A percentile compares a stretch with the other conserved stretches of the same genome.
These are phyloP conservation scores for Ceramica pisi DNA, from an alignment of 2,888 invertebrate genomes.

Conservation along the genomic window DNA sequence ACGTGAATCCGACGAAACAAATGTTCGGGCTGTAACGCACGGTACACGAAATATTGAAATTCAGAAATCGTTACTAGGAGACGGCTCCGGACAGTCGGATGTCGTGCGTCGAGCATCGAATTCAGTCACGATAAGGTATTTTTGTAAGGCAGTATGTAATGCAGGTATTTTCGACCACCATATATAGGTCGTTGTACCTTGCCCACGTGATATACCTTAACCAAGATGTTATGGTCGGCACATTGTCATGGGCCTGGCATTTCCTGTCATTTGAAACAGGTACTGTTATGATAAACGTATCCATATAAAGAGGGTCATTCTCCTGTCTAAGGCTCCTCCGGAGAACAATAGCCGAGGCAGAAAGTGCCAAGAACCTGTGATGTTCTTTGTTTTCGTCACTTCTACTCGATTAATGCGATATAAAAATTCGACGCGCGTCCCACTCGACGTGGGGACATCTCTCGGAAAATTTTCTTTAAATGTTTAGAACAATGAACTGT, in stretches of 20 bases:
- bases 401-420: constrained; percentile 81
- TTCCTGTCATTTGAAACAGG: constrained; percentile 81
- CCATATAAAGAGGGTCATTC: constrained; percentile 86
- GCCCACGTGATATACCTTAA: constrained; percentile 68
- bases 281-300: constrained; percentile 82
- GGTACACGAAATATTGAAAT: constrained; percentile 83
- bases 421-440: constrained; percentile 87
- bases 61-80: constrained; percentile 87
- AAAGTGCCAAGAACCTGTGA: constrained; percentile 81
- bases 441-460: constrained; percentile 78
- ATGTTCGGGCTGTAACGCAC: constrained; percentile 35
- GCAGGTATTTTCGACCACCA: constrained; percentile 58
- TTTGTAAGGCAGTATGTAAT: constrained; percentile 59
- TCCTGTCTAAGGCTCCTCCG: constrained; percentile 75
- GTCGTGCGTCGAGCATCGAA: constrained; percentile 74
- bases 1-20: constrained; percentile 47
- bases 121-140: constrained; percentile 78
- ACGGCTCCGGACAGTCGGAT: constrained; percentile 75
- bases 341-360: constrained; percentile 85
- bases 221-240: constrained; percentile 65
- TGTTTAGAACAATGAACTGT: constrained; percentile 85
- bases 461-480: constrained; percentile 84
- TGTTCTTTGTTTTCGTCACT: constrained; percentile 84
- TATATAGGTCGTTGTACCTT: constrained; percentile 76
- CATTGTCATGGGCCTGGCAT: constrained; percentile 77